Base-by-base conservation (phyloP, 92 coral and sea anemone species). In the Bergia sp. region DNA sequence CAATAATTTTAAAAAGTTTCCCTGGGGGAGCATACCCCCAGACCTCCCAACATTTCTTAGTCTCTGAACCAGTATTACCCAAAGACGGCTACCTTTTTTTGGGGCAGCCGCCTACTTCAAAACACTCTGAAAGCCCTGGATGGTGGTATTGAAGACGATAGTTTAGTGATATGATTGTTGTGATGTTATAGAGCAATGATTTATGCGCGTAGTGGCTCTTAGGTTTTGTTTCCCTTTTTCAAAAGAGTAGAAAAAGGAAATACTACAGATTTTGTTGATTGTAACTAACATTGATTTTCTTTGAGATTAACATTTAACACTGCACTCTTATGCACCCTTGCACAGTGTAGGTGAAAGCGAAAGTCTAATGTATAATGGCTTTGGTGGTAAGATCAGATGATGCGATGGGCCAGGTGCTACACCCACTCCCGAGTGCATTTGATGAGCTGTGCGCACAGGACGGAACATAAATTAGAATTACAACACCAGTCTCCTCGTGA, bases 261-360 rank as follows among this genome's bases (percentile, higher is more conserved):
- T 61, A 6, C 21, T 2, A 18, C 23, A 61, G n/a, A 3, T 15
- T 61, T 61, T 20, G 4, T 16, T 3, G 4, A 61, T 61, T 3
- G 3, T 12, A 61, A 61, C 67, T 3, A 61, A 20, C n/a, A 61
- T 61, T 61, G 65, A 61, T 15, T 61, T 61, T 61, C 67, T 18
- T 16, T 16, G 4, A 61, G 69, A 61, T 61, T 18, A 61, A 20
- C n/a, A 15, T 39, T 76, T 12, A 39, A 76, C 16, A 0, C 77
- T 76, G 80, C 13, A 41, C 37, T 41, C 45, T 41, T 40, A 3
- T 41, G 53, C 50, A 41, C 45, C 36, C 45, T 44, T 76, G 80
- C 80, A 42, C 80, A 41, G 80, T 76, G 80, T 76, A 76, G 80
- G 80, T 39, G 53, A 44, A 20, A 41, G 41, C 15, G 80, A 76